Percentiles rank a stretch among this genome's conserved stretches.
phyloP scores from a whole-genome alignment of 1,140 invertebrate genomes.

The Pseudachorutes palmiensis region DNA sequence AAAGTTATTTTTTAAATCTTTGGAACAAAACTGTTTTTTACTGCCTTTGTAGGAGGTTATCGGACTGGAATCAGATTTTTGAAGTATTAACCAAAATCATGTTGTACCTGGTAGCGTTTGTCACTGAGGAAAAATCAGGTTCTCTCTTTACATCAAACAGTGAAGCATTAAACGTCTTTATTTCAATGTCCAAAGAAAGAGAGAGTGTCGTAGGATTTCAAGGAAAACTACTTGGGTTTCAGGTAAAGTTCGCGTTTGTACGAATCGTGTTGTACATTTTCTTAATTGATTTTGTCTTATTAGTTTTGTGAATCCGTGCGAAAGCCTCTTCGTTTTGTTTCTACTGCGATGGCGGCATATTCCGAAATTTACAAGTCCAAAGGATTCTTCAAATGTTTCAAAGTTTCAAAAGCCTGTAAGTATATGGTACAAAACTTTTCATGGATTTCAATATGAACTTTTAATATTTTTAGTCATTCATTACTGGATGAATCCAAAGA shows the following conservation, averaged over 20 bases:
- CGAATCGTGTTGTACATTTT: neutral
- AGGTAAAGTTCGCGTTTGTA: too few relatives aligned
- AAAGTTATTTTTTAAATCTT: neutral
- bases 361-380: constrained; percentile 32
- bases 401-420: constrained; percentile 31
- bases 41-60: constrained; percentile 27
- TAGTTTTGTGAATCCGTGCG: constrained; percentile 34
- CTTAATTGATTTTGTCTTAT: too few relatives aligned
- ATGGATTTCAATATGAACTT: too few relatives aligned
- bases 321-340: constrained; percentile 27
- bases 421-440: too few relatives aligned
- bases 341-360: constrained; percentile 32
- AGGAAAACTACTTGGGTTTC: constrained; percentile 34
- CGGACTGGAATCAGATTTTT: constrained; percentile 36
- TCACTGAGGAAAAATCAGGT: constrained; percentile 20
- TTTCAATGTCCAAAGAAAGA: constrained; percentile 33
- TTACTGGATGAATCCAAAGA: constrained; percentile 30
- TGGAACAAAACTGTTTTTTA: neutral
- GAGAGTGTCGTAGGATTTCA: constrained; percentile 36
- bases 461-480: too few relatives aligned
- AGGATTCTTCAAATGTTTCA: constrained; percentile 20
- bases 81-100: constrained; percentile 29
- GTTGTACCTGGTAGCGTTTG: constrained; percentile 28
- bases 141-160: constrained; percentile 30
- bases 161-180: constrained; percentile 29